Conservation (phyloP, 2,888 invertebrate genomes). For the Bombylius major region DNA sequence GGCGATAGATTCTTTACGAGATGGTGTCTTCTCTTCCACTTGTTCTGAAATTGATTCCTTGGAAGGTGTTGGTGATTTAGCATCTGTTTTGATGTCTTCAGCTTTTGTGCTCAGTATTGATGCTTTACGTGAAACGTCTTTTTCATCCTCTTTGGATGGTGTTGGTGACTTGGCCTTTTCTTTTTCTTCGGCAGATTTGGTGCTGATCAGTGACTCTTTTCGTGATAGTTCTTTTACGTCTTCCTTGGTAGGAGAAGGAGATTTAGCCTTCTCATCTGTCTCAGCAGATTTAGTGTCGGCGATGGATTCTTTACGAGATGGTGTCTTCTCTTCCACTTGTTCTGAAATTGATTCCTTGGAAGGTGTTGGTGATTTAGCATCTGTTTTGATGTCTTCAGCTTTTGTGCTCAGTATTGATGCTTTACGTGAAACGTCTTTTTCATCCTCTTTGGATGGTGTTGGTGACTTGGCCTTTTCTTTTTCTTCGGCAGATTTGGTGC, state of each 20-base stretch:
- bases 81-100: constrained; percentile 5
- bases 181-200: constrained; percentile 13
- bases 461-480: constrained; percentile 3
- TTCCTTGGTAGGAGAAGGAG: constrained; percentile 16
- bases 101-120: constrained; percentile 15
- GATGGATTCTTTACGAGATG: too few relatives aligned
- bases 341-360: constrained; percentile 4
- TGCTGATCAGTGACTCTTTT: constrained; percentile 17
- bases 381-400: background rate
- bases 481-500: background rate
- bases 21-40: too few relatives aligned
- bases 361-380: background rate
- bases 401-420: background rate
- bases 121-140: constrained; percentile 17
- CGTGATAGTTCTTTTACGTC: constrained; percentile 20
- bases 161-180: constrained; percentile 4
- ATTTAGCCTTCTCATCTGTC: constrained; percentile 2
- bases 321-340: too few relatives aligned
- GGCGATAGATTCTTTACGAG: too few relatives aligned
- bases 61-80: constrained; percentile 8
- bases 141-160: constrained; percentile 1
- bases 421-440: background rate
- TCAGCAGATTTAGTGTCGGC: background rate
- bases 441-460: constrained; percentile 2
- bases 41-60: constrained; percentile 6